Percentiles rank a stretch among this genome's conserved stretches.
Conservation (phyloP, 2,888 invertebrate genomes). For the Malthinus seriepunctatus region DNA sequence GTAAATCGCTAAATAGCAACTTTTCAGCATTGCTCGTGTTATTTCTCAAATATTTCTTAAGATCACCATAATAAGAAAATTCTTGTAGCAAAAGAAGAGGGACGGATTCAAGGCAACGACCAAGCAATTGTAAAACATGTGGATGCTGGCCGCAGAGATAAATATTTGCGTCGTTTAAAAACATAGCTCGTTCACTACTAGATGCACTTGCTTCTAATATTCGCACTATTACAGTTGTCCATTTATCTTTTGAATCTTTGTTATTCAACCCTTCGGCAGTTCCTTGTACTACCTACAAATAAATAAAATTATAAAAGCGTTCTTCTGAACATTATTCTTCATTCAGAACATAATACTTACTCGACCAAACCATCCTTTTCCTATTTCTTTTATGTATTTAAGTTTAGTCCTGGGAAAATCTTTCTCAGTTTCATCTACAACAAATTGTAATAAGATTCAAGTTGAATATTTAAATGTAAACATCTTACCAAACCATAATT, state of each 20-base stretch:
- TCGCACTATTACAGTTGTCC: conserved; percentile 73
- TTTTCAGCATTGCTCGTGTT: conserved; percentile 65
- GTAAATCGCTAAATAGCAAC: conserved; percentile 65
- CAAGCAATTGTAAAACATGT: conserved; percentile 72
- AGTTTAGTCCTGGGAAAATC: conserved; percentile 76
- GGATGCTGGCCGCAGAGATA: conserved; percentile 73
- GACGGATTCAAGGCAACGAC: conserved; percentile 76
- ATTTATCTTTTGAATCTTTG: conserved; percentile 42
- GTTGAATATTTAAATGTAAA: conserved; percentile 1
- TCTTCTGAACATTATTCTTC: conserved; percentile 28
- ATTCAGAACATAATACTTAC: conserved; percentile 47
- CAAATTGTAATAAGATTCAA: conserved; percentile 10
- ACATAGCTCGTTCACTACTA: conserved; percentile 74
- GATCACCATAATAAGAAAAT: conserved; percentile 69
- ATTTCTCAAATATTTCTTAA: conserved; percentile 67
- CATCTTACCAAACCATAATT: conserved; percentile 56
- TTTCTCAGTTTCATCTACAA: conserved; percentile 56
- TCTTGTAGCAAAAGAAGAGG: conserved; percentile 81
- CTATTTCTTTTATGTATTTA: conserved; percentile 81
- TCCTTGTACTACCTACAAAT: conserved; percentile 73
- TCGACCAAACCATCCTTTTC: conserved; percentile 84
- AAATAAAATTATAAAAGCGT: conserved; percentile 12
- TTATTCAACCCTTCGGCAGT: conserved; percentile 62
- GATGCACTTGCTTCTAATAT: conserved; percentile 79
- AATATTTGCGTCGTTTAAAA: conserved; percentile 75